These are phyloP conservation scores for Moxostoma hubbsi DNA, from an alignment of 2,797 vertebrate genomes.

Conservation along the genomic window DNA sequence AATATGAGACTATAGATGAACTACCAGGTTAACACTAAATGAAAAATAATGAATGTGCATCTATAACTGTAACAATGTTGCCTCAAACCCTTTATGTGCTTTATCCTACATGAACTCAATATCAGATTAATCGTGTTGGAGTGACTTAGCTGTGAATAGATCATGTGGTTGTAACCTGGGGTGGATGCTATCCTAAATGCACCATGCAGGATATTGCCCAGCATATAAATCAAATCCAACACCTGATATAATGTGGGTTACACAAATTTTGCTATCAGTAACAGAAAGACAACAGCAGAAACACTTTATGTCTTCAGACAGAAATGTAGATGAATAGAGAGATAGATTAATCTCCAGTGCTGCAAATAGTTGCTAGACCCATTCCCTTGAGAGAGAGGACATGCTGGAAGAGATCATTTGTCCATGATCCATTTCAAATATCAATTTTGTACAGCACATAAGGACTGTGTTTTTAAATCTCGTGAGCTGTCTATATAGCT, in stretches of 20 bases:
- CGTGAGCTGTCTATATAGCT: neutral
- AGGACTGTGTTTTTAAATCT: slow-evolving; percentile 1
- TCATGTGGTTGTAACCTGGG: slow-evolving; percentile 10
- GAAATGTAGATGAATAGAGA: slow-evolving; percentile 41
- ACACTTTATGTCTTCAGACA: slow-evolving; percentile 16
- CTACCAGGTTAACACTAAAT: neutral
- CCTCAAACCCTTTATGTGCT: slow-evolving; percentile 9
- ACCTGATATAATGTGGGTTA: slow-evolving; percentile 25
- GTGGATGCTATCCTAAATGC: neutral
- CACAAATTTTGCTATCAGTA: slow-evolving; percentile 17
- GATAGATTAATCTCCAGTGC: slow-evolving; percentile 2
- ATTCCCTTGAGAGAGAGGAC: slow-evolving; percentile 27
- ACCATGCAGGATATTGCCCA: slow-evolving; percentile 21
- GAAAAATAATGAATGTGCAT: neutral
- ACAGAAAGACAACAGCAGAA: slow-evolving; percentile 39
- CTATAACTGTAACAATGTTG: neutral
- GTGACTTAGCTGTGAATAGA: neutral
- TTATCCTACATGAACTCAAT: slow-evolving; percentile 2
- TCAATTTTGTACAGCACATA: slow-evolving; percentile 3
- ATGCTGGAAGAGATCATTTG: slow-evolving; percentile 9
- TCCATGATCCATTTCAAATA: slow-evolving; percentile 24
- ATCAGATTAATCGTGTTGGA: neutral
- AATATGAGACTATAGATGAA: too few relatives aligned
- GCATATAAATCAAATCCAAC: slow-evolving; percentile 38
- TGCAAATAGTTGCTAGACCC: slow-evolving; percentile 20